Evolutionary conservation across 64 coral and sea anemone genomes (phyloP), one percentile per base, ranked within the genome.

Genomic region (Montipora capricornis): DNA sequence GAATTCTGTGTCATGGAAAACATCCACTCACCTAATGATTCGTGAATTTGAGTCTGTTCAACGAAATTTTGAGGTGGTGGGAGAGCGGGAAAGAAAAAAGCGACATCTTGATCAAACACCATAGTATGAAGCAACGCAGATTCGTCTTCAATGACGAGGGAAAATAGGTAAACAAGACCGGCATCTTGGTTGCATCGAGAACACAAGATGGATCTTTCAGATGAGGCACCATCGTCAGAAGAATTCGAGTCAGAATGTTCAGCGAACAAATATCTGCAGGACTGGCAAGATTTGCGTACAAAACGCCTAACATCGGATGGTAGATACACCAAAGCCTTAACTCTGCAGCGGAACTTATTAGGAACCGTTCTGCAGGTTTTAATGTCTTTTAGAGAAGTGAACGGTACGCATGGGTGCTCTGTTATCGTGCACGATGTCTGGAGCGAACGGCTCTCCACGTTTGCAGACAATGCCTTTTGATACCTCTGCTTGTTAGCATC

Each of bases 391-490:
- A 97, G 64, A 22, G 74, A 91, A 6, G 68, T 91, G 74, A 97
- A 97, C 8, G 88, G 64, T n/a, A 94, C 71, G 6, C 64, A 88
- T 0, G 92, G 83, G 44, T 90, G 76, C n/a, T 90, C 90, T 20
- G 95, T 94, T 68, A 97, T 89, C 49, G 95, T 91, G 48, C 82
- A 91, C 0, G 95, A 94, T 15, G 89, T 94, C 83, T 97, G 88
- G 14, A 91, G 92, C 11, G 95, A 73, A 68, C 95, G 75, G 52
- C 74, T 79, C 29, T 75, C 58, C 50, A 52, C 24, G 58, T 79
- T 80, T 79, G 53, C 53, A 77, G 20, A 22, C 26, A 29, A 37
- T 47, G 8, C 47, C 8, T 80, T 80, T 22, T 68, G 13, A 68
- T 49, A 8, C 5, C 44, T n/a, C 10, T 49, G 6, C n/a, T 86